Percentiles rank a stretch among this genome's conserved stretches.
phyloP scores from a whole-genome alignment of 2,113 vertebrate species.

The Lichenostomus cassidix region DNA sequence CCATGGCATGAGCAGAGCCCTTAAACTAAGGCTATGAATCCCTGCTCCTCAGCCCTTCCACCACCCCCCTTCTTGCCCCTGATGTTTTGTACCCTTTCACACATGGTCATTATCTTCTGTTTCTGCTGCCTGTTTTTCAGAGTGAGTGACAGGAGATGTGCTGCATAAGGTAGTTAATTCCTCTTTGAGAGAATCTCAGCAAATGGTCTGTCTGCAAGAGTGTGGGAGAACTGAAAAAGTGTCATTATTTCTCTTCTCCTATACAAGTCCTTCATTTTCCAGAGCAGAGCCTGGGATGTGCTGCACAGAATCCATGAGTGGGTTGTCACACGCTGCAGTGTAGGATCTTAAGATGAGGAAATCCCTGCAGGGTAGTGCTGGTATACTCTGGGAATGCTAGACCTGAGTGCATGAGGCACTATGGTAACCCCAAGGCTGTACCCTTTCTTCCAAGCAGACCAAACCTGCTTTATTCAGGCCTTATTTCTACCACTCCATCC shows the following conservation, averaged over 20 bases:
- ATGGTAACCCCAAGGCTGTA: not conserved
- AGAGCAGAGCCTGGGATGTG: not conserved
- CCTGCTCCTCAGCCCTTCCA: not conserved
- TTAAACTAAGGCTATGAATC: not conserved
- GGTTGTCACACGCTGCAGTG: not conserved
- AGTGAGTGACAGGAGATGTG: not conserved
- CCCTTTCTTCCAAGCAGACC: not conserved
- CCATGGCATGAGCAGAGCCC: not conserved
- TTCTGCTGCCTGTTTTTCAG: not conserved
- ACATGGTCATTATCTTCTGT: not conserved
- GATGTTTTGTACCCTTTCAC: not conserved
- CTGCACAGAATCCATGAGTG: not conserved
- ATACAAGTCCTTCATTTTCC: not conserved
- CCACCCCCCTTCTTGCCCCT: not conserved
- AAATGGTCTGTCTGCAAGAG: not conserved
- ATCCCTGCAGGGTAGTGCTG: not conserved
- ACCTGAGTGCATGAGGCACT: not conserved
- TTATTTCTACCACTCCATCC: not conserved
- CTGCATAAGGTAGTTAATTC: not conserved
- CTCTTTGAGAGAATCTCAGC: not conserved
- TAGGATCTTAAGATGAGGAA: not conserved
- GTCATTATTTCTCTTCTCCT: not conserved
- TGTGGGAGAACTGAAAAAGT: not conserved
- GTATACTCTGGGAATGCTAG: not conserved
- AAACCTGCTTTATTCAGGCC: not conserved